Percentiles rank a stretch among this genome's conserved stretches.
These are phyloP conservation scores for Myanophis thanlyinensis DNA, from an alignment of 2,113 vertebrate species.

Conservation along the genomic window DNA sequence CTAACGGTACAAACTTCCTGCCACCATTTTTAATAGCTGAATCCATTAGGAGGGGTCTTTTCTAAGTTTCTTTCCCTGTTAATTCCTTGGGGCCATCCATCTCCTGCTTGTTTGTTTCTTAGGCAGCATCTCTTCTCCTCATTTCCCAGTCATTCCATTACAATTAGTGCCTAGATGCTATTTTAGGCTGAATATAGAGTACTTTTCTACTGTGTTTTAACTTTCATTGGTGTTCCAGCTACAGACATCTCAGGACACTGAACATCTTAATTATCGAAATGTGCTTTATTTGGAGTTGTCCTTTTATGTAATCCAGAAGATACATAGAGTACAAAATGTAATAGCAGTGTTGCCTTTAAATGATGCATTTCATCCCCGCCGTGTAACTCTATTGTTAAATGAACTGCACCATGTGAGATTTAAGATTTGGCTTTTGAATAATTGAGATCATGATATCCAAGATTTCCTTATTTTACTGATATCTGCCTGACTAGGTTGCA, in stretches of 20 bases:
- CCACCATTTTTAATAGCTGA: neutral
- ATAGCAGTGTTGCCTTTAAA: neutral
- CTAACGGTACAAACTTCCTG: neutral
- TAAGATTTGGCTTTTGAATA: neutral
- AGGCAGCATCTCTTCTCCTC: neutral
- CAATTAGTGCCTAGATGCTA: neutral
- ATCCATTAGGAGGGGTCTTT: neutral
- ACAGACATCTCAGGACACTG: neutral
- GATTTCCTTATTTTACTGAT: neutral
- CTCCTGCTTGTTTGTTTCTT: neutral
- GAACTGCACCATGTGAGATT: neutral
- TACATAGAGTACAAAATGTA: neutral
- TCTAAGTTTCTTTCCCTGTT: neutral
- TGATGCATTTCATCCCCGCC: neutral
- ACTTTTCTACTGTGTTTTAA: neutral
- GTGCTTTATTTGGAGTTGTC: neutral
- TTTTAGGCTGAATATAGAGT: neutral
- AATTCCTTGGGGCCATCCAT: neutral
- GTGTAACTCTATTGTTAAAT: neutral
- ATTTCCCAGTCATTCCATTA: neutral
- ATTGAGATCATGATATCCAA: neutral
- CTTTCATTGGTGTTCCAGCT: neutral
- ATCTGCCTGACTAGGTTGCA: neutral
- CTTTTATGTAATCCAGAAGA: neutral
- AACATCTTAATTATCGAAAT: neutral